Evolutionary conservation across 2,113 vertebrate genomes (phyloP), one percentile per base, ranked within the genome.

Genomic region (Cathartes aura): DNA sequence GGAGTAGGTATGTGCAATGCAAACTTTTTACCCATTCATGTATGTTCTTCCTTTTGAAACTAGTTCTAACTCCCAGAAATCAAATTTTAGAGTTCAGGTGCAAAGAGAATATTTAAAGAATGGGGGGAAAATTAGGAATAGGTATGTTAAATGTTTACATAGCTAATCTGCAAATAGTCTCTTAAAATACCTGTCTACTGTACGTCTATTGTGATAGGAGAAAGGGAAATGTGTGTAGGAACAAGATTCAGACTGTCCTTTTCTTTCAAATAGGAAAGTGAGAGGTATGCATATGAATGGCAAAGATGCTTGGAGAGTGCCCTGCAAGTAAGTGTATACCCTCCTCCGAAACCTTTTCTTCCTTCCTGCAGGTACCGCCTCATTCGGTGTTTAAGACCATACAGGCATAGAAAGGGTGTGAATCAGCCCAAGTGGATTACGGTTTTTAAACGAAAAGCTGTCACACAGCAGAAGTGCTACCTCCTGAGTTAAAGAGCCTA

Each of bases 241-340:
- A 24, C 19, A 36, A 32, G 38, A 38, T 68, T 83, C 42, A 48
- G 40, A 78, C 89, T 84, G 80, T 92, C 73, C 82, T 95, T 40
- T 89, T 53, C 94, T 95, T 97, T 84, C 67, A 81, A 66, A 53
- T 27, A 99, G 99, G 99, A 99, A 97, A 99, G 99, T 5, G 99
- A 99, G 97, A 99, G 99, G 47, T 99, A 99, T 2, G 99, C 99
- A 0, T 99, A 99, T 11, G 99, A 99, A 95, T 99, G 99, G 99
- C 99, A 99, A 84, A 98, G 99, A 47, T 99, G 99, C 97, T 98
- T 99, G 98, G 98, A 99, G 97, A 99, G 99, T 34, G 99, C 99
- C 63, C 97, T 99, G 53, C 99, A 99, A 97, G 99, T 99, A 97
- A 98, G 98, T 97, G 86, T 78, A 17, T 52, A 40, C 24, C 34